Percentiles rank a stretch among this genome's conserved stretches.
Evolutionary conservation across 2,888 invertebrate species (phyloP).

Genomic region (Blomia tropicalis): DNA sequence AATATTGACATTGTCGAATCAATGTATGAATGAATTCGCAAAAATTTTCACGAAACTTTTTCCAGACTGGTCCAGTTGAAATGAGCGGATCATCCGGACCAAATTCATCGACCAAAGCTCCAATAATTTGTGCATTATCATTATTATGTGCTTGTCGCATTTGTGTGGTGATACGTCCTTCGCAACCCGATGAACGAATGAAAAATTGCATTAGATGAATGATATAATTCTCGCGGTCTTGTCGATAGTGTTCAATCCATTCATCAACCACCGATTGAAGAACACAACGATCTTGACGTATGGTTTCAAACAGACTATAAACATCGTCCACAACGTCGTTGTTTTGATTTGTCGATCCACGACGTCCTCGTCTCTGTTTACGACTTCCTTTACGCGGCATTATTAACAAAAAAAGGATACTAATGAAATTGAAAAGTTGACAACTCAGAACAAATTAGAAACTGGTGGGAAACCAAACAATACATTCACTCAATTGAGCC

Average conservation of each 20-base stretch:
- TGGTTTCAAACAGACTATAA: slow-evolving; percentile 58
- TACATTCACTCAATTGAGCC: background rate
- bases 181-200: slow-evolving; percentile 91
- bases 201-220: slow-evolving; percentile 95
- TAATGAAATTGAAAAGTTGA: background rate
- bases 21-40: slow-evolving; percentile 93
- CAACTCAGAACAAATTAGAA: background rate
- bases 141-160: slow-evolving; percentile 90
- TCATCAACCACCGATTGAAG: slow-evolving; percentile 70
- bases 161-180: slow-evolving; percentile 73
- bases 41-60: slow-evolving; percentile 85
- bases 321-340: slow-evolving; percentile 23
- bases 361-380: slow-evolving; percentile 26
- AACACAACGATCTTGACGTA: slow-evolving; percentile 50
- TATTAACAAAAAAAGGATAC: background rate
- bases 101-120: slow-evolving; percentile 97
- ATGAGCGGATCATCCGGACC: slow-evolving; percentile 97
- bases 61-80: slow-evolving; percentile 90
- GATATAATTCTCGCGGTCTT: slow-evolving; percentile 71
- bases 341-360: slow-evolving; percentile 17
- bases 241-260: slow-evolving; percentile 97
- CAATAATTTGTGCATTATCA: slow-evolving; percentile 91
- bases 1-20: slow-evolving; percentile 93
- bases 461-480: slow-evolving; percentile 5
- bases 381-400: slow-evolving; percentile 24